Percentiles rank a stretch among this genome's conserved stretches.
Conservation (phyloP, 1,140 invertebrate genomes). For the Calephelis nemesis region DNA sequence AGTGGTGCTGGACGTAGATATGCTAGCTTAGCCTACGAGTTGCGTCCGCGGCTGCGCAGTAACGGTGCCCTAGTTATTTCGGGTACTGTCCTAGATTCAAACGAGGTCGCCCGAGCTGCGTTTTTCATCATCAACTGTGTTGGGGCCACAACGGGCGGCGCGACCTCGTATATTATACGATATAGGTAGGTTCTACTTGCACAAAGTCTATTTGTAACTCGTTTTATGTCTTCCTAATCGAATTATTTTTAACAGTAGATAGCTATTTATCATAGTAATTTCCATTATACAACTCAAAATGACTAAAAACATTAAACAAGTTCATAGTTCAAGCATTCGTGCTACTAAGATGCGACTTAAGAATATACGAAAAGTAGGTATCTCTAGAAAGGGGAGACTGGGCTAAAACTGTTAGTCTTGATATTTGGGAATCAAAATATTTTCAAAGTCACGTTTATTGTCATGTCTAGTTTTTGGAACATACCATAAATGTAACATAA, state of each 20-base stretch:
- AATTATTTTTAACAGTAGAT: slow-evolving; percentile 42
- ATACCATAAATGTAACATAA: too few relatives aligned
- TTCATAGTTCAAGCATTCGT: too few relatives aligned
- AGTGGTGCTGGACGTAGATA: slow-evolving; percentile 32
- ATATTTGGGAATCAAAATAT: too few relatives aligned
- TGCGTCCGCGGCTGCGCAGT: slow-evolving; percentile 67
- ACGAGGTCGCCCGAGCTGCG: slow-evolving; percentile 63
- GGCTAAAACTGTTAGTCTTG: too few relatives aligned
- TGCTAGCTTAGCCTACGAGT: slow-evolving; percentile 46
- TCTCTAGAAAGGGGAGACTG: too few relatives aligned
- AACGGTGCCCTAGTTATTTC: slow-evolving; percentile 75
- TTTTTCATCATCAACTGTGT: slow-evolving; percentile 68
- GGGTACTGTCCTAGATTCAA: slow-evolving; percentile 68
- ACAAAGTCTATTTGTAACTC: slow-evolving; percentile 33
- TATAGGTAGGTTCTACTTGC: slow-evolving; percentile 48
- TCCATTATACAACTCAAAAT: too few relatives aligned
- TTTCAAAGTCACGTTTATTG: too few relatives aligned
- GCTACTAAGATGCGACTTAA: too few relatives aligned
- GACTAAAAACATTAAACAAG: too few relatives aligned
- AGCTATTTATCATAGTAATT: neutral
- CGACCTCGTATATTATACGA: slow-evolving; percentile 43
- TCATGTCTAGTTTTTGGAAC: too few relatives aligned
- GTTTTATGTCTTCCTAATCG: slow-evolving; percentile 22
- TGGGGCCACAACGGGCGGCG: slow-evolving; percentile 60
- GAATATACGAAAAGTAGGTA: too few relatives aligned